Evolutionary conservation across 2,113 vertebrate genomes (phyloP), one percentile per base, ranked within the genome.

Genomic region (Salvelinus namaycush): DNA sequence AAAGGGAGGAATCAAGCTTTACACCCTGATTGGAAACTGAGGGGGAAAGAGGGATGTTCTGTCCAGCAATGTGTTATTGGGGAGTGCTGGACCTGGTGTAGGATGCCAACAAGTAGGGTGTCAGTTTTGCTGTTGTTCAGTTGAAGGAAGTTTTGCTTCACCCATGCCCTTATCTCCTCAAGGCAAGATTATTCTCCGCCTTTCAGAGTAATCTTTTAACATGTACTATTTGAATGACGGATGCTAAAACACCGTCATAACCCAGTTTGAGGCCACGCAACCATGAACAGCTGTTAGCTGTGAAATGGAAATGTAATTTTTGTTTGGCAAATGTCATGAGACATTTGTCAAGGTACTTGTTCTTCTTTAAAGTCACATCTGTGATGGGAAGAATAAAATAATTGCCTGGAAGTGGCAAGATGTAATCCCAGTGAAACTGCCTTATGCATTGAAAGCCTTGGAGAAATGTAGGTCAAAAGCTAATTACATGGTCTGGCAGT

Each of bases 381-480:
- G 71, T 78, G 74, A 69, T 82, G 74, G 18, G 78, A 57, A 80
- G 57, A 76, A 67, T 79, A 70, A 76, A 77, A 68, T 72, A 62
- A 73, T 81, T 79, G 85, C 44, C 80, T 81, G 76, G 29, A 84
- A 68, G 74, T 29, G 74, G 74, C 31, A 5, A 83, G 75, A 84
- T 80, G 72, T 78, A 83, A 73, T 87, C 76, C 78, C 72, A 68
- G 73, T 60, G 75, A 89, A 87, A 83, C 85, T 92, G 74, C 83
- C 78, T 79, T 81, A 51, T 73, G 81, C 75, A 80, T 78, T 71
- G 86, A 87, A 79, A 80, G 83, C 81, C 73, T 73, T 69, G 49
- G 72, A 81, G 82, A 89, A 90, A 92, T 89, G 87, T 89, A 87
- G 90, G 90, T 92, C 87, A 89, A 89, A 91, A 91, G 88, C 87